These are phyloP conservation scores for Haemorhous mexicanus DNA, from an alignment of 2,113 vertebrate species.

Conservation along the genomic window DNA sequence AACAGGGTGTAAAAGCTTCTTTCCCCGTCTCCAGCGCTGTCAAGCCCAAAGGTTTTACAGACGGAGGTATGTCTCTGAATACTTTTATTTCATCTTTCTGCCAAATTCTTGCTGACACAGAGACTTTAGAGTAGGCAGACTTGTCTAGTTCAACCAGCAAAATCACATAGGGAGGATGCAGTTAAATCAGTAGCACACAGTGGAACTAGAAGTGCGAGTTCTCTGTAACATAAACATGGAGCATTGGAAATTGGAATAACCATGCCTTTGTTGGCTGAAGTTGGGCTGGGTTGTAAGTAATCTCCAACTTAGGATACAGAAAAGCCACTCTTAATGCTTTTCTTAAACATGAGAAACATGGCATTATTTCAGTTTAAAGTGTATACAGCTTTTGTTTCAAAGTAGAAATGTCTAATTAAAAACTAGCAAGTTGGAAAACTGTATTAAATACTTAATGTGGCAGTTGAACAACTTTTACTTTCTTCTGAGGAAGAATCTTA, in stretches of 20 bases:
- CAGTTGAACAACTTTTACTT: not conserved
- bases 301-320: not conserved
- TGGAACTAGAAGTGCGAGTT: constrained; percentile 39
- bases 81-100: constrained; percentile 28
- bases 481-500: not conserved
- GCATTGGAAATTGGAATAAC: not conserved
- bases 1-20: not conserved
- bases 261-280: not conserved
- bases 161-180: not conserved
- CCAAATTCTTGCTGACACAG: constrained; percentile 24
- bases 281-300: not conserved
- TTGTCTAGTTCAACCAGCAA: constrained; percentile 21
- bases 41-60: not conserved
- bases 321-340: not conserved
- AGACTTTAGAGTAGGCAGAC: not conserved
- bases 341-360: not conserved
- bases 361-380: not conserved
- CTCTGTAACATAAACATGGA: not conserved
- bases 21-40: not conserved
- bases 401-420: not conserved
- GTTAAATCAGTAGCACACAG: not conserved
- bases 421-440: not conserved
- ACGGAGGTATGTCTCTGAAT: not conserved
- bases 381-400: not conserved
- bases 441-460: not conserved